Conservation (phyloP, 2,888 invertebrate genomes). For the Apomyelois bistriatella region DNA sequence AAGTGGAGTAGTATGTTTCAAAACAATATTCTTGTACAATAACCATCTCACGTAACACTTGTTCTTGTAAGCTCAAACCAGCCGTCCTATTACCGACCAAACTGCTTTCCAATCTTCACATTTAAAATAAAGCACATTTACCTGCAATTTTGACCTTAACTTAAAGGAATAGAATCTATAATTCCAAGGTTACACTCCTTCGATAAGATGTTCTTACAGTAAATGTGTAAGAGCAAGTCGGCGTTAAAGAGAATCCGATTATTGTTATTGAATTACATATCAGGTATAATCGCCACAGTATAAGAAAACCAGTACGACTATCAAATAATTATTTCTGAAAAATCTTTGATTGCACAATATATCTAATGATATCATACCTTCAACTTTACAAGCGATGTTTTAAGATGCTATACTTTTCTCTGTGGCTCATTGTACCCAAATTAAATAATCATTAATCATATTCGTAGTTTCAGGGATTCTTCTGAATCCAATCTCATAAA, state of each 20-base stretch:
- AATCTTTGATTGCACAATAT: too few species aligned
- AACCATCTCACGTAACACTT: constrained; percentile 33
- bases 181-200: neutral
- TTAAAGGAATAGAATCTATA: neutral
- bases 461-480: too few species aligned
- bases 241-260: constrained; percentile 55
- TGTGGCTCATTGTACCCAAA: too few species aligned
- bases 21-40: constrained; percentile 13
- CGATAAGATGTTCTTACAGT: constrained; percentile 9
- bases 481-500: too few species aligned
- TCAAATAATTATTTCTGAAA: neutral
- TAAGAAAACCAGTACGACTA: constrained; percentile 16
- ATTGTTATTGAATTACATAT: constrained; percentile 60
- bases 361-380: too few species aligned
- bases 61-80: constrained; percentile 40
- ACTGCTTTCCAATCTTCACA: constrained; percentile 19
- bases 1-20: too few species aligned
- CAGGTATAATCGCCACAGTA: constrained; percentile 30
- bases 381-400: too few species aligned
- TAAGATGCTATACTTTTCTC: too few species aligned
- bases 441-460: too few species aligned
- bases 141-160: neutral
- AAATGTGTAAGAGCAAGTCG: constrained; percentile 25
- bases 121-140: neutral
- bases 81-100: constrained; percentile 35